Conservation (phyloP, 2,888 invertebrate genomes). For the Machimus atricapillus region DNA sequence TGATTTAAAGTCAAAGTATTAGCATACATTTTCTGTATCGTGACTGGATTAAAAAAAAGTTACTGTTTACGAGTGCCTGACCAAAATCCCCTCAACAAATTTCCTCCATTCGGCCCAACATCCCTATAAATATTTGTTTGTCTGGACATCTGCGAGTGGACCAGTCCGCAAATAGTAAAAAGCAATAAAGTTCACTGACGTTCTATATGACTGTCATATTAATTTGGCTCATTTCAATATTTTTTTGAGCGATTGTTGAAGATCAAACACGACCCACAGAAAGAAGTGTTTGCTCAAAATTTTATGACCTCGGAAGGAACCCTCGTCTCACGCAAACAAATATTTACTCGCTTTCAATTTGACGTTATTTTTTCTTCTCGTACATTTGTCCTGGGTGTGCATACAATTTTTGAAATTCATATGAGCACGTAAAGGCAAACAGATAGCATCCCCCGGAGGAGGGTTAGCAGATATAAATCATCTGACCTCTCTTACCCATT, state of each 20-base stretch:
- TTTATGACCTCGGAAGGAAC: neutral
- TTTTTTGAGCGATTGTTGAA: neutral
- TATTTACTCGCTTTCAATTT: neutral
- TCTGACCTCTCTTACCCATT: neutral
- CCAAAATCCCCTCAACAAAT: neutral
- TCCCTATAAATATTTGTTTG: neutral
- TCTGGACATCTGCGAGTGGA: neutral
- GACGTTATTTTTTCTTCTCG: neutral
- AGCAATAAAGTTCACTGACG: neutral
- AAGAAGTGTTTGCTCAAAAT: neutral
- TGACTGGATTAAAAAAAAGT: neutral
- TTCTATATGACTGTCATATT: neutral
- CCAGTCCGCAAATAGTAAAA: neutral
- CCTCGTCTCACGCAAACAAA: neutral
- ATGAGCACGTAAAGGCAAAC: neutral
- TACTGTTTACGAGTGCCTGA: neutral
- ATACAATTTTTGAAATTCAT: conserved; percentile 3
- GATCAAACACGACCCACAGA: neutral
- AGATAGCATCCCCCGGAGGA: neutral
- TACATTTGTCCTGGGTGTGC: neutral
- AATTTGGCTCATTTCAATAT: neutral
- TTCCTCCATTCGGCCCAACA: neutral
- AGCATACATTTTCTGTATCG: too few relatives aligned
- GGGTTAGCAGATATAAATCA: neutral
- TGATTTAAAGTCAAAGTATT: too few relatives aligned